Percentiles rank a stretch among this genome's conserved stretches.
Evolutionary conservation across 2,113 vertebrate species (phyloP).

Genomic region (Scortum barcoo): DNA sequence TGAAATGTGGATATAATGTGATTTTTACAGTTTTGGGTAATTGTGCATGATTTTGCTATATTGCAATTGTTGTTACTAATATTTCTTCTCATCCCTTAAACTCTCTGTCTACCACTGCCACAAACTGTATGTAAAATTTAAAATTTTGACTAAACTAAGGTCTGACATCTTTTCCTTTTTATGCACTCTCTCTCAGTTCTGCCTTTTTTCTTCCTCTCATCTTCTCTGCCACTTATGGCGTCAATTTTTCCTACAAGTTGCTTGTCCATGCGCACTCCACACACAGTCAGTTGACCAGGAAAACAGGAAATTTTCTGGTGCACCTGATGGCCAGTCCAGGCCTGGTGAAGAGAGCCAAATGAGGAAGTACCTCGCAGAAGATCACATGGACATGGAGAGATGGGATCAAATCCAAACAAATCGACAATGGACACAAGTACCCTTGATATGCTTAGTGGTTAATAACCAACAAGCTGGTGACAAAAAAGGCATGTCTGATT

Average conservation of each 20-base stretch:
- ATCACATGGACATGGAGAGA: not conserved
- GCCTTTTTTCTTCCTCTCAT: no score
- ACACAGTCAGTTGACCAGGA: not conserved
- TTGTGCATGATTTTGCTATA: not conserved
- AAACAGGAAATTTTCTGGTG: not conserved
- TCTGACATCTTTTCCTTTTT: no score
- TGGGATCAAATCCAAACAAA: not conserved
- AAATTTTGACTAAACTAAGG: no score
- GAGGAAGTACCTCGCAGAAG: not conserved
- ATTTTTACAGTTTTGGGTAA: not conserved
- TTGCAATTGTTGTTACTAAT: not conserved
- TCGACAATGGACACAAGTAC: not conserved
- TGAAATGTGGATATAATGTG: not conserved
- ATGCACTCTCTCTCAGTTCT: no score
- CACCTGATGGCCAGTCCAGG: not conserved
- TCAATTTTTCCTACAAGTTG: no score
- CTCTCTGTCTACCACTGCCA: not conserved
- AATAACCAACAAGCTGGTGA: not conserved
- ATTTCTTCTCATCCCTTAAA: not conserved
- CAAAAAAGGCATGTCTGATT: not conserved
- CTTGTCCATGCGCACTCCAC: not conserved
- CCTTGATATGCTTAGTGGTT: not conserved
- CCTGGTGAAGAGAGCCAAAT: not conserved
- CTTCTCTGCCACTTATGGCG: no score
- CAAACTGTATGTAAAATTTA: no score